Evolutionary conservation across 2,888 invertebrate genomes (phyloP).

Genomic region (Achlya flavicornis): DNA sequence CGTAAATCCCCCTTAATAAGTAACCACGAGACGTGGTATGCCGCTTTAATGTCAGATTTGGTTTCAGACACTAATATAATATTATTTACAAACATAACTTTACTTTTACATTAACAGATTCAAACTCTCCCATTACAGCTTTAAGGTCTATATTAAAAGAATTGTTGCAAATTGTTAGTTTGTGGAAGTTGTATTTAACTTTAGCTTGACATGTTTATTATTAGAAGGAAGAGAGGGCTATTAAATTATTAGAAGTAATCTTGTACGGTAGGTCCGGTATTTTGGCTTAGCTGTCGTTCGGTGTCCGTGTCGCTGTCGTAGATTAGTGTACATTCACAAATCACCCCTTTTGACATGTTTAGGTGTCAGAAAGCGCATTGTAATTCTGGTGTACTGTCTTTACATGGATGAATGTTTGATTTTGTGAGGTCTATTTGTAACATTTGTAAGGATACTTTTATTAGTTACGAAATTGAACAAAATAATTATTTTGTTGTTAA

Average conservation of each 20-base stretch:
- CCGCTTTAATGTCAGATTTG: constrained; percentile 76
- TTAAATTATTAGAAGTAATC: constrained; percentile 81
- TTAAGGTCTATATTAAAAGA: constrained; percentile 10
- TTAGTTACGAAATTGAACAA: background rate
- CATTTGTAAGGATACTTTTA: background rate
- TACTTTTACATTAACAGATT: constrained; percentile 6
- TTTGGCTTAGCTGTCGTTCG: constrained; percentile 66
- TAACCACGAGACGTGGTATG: constrained; percentile 65
- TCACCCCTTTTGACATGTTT: constrained; percentile 63
- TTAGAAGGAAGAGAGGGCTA: constrained; percentile 74
- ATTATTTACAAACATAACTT: constrained; percentile 47
- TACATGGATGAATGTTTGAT: constrained; percentile 24
- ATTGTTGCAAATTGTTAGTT: constrained; percentile 39
- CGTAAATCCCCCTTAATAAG: constrained; percentile 76
- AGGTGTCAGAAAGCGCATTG: constrained; percentile 52
- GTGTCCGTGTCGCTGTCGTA: constrained; percentile 47
- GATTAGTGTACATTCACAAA: constrained; percentile 63
- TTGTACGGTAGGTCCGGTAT: constrained; percentile 68
- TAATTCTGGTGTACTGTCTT: constrained; percentile 30
- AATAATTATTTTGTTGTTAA: too few species aligned
- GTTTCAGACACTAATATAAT: constrained; percentile 72
- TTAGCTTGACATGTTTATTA: constrained; percentile 80
- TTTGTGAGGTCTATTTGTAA: background rate
- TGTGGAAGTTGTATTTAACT: constrained; percentile 68
- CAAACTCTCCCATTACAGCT: background rate